Conservation (phyloP, 2,797 vertebrate species). For the Pseudomugil tenellus region DNA sequence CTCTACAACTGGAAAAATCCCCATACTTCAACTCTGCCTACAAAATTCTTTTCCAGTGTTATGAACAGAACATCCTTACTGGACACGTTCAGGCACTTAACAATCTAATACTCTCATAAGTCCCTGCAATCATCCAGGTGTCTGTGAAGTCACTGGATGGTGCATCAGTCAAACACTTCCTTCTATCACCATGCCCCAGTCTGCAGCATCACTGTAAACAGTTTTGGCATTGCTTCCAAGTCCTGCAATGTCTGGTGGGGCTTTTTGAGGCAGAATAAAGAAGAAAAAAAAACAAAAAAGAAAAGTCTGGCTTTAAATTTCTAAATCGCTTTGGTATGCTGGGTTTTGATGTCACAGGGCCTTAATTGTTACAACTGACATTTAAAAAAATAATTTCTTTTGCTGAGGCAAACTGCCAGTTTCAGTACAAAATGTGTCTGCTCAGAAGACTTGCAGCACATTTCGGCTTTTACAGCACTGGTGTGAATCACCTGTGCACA, state of each 20-base stretch:
- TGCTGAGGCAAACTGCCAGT: neutral
- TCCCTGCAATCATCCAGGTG: neutral
- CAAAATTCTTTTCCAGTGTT: neutral
- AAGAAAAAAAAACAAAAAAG: neutral
- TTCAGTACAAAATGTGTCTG: neutral
- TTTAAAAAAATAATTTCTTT: neutral
- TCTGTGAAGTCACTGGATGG: neutral
- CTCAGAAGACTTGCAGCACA: neutral
- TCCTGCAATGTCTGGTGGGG: neutral
- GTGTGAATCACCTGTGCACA: slow-evolving; percentile 18
- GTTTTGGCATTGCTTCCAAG: neutral
- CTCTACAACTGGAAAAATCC: neutral
- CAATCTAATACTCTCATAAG: too few species aligned
- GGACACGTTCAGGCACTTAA: neutral
- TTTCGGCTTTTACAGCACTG: neutral
- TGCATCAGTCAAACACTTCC: neutral
- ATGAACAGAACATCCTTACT: neutral
- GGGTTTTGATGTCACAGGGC: neutral
- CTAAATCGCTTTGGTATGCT: neutral
- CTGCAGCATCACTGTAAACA: neutral
- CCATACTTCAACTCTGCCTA: neutral
- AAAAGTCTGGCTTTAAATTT: neutral
- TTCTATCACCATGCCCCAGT: neutral
- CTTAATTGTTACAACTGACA: neutral
- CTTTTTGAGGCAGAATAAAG: neutral